Evolutionary conservation across 2,113 vertebrate genomes (phyloP).

Genomic region (Tragulus kanchil): DNA sequence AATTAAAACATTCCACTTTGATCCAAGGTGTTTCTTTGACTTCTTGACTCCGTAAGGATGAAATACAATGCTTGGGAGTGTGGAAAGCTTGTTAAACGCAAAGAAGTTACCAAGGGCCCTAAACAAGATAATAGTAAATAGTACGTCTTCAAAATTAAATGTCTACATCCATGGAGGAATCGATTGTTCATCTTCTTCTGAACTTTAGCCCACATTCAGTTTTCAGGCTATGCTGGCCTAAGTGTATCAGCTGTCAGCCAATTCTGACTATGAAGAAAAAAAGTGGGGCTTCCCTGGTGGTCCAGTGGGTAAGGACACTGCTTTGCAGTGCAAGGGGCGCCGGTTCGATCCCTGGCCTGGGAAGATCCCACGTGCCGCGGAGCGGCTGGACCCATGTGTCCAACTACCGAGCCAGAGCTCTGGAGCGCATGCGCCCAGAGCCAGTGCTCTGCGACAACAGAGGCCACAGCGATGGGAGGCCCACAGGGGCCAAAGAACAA

Average conservation of each 20-base stretch:
- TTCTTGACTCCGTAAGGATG: conserved; percentile 70
- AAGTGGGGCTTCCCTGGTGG: not conserved
- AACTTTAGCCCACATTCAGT: conserved; percentile 56
- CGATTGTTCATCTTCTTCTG: conserved; percentile 68
- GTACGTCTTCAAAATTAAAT: conserved; percentile 69
- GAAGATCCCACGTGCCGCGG: no score
- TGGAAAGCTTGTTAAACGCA: conserved; percentile 63
- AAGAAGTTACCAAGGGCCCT: conserved; percentile 60
- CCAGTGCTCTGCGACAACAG: no score
- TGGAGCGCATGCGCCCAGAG: no score
- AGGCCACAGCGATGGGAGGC: no score
- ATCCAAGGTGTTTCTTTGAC: conserved; percentile 75
- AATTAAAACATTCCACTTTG: conserved; percentile 76
- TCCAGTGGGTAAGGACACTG: no score
- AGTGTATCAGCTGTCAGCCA: conserved; percentile 1
- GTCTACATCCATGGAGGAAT: conserved; percentile 63
- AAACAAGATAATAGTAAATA: conserved; percentile 68
- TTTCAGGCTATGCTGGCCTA: conserved; percentile 17
- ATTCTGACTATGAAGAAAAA: not conserved
- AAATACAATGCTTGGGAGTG: conserved; percentile 68
- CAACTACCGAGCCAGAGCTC: no score
- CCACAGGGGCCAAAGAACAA: no score
- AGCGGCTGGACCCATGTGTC: no score
- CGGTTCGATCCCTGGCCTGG: no score
- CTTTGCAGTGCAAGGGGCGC: no score